phyloP scores from a whole-genome alignment of 2,113 vertebrate genomes.

The Genyomyrus donnyi region DNA sequence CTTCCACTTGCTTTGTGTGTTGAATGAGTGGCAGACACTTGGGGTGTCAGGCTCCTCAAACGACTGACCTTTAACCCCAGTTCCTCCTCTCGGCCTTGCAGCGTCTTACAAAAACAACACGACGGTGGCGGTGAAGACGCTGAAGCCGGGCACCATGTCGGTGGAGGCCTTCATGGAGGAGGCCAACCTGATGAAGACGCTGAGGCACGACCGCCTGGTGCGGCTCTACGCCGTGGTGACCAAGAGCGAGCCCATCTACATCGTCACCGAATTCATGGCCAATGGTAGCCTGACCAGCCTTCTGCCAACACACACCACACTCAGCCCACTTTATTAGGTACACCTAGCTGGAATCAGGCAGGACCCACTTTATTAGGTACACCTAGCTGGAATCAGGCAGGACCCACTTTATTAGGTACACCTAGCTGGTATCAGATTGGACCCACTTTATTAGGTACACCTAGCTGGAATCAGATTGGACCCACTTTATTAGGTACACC shows the following conservation, averaged over 20 bases:
- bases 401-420: too few species aligned
- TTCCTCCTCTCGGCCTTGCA: constrained; percentile 31
- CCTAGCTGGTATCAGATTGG: neutral
- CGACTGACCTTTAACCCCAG: neutral
- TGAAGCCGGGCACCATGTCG: constrained; percentile 91
- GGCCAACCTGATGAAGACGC: constrained; percentile 91
- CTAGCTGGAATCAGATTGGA: neutral
- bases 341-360: neutral
- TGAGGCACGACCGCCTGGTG: constrained; percentile 84
- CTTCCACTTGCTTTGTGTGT: neutral
- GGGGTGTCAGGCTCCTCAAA: neutral
- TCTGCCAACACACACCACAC: neutral
- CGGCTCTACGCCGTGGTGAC: constrained; percentile 88
- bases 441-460: too few species aligned
- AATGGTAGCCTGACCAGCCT: constrained; percentile 63
- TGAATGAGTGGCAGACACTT: neutral
- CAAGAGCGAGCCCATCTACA: constrained; percentile 85
- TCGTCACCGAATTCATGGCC: constrained; percentile 91
- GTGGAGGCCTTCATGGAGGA: constrained; percentile 86
- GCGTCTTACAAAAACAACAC: constrained; percentile 81
- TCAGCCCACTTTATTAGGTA: neutral
- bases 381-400: neutral
- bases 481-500: too few species aligned
- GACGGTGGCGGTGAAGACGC: constrained; percentile 90
- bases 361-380: too few species aligned